A percentile compares a stretch with the other conserved stretches of the same genome.
phyloP scores from a whole-genome alignment of 1,140 invertebrate genomes.

The Brachionus rubens region DNA sequence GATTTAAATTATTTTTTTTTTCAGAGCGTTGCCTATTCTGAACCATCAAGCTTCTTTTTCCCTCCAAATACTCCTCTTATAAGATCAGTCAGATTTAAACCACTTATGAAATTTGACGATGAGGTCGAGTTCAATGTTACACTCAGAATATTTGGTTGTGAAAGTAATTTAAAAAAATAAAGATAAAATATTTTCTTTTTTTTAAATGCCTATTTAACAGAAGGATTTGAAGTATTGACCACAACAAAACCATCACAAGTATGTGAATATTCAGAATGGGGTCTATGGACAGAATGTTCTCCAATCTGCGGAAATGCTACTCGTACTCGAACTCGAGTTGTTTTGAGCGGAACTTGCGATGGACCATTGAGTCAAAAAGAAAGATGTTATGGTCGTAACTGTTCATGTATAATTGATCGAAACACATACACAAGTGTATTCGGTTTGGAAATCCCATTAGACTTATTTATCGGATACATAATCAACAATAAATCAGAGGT shows the following conservation, averaged over 20 bases:
- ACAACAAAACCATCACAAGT: not conserved
- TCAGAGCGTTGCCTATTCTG: not conserved
- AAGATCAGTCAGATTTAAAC: conserved; percentile 6
- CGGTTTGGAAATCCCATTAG: not conserved
- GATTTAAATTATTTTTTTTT: not conserved
- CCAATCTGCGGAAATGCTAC: not conserved
- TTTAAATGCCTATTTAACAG: not conserved
- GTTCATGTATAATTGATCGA: not conserved
- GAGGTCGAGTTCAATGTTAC: not conserved
- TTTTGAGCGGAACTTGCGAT: not conserved
- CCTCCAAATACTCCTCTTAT: not conserved
- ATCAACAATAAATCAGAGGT: not conserved
- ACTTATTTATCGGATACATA: conserved; percentile 12
- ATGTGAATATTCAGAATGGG: not conserved
- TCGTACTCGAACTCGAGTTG: not conserved
- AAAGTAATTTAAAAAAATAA: too few species aligned
- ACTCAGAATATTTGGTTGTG: not conserved
- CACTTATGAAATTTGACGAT: not conserved
- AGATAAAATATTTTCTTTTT: not conserved
- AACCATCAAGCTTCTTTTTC: not conserved
- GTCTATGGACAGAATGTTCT: not conserved
- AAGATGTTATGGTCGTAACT: not conserved
- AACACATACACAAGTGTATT: not conserved
- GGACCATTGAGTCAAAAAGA: not conserved
- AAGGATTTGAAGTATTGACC: not conserved